Base-by-base conservation (phyloP, 2,113 vertebrate genomes). In the Plectropomus leopardus region DNA sequence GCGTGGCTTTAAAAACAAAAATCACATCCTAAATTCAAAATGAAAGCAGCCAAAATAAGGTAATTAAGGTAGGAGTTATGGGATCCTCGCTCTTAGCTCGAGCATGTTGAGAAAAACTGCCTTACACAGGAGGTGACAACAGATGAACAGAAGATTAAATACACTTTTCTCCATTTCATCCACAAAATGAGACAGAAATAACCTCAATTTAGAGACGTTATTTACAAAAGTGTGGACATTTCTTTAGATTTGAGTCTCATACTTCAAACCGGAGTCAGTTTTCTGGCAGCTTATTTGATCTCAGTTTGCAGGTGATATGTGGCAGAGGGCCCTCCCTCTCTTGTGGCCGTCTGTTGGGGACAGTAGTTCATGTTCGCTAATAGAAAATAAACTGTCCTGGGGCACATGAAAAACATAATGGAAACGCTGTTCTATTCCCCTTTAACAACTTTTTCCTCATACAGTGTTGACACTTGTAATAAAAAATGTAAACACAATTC, bases 351-450 rank as follows among this genome's bases (percentile, higher is more conserved):
- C 83, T 82, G 13, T 40, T 69, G 87, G 76, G 83, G 61, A 80
- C 83, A 76, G 70, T 81, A 81, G 65, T 76, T 86, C 77, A 80
- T 84, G 72, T 74, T 85, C 74, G 77, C 83, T 88, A 84, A 89
- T 85, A 84, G 89, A 91, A 92, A 89, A 82, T 51, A 77, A 85
- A 88, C 36, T 87, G 63, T 88, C 88, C 86, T 73, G 88, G 83
- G 90, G 83, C 78, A 61, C 74, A 87, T 88, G 77, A 90, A 88
- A 85, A 85, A 76, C 83, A 85, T 85, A 91, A 91, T 92, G 76
- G 77, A 87, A 90, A 65, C 48, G 7, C 73, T 68, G 76, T 70
- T 88, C 70, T 68, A 21, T 84, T 87, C 76, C 74, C 73, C 66
- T 80, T 84, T 81, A 88, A 91, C 87, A 87, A 89, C 76, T 76